Conservation (phyloP, 2,888 invertebrate species). For the Stenichneumon culpator region DNA sequence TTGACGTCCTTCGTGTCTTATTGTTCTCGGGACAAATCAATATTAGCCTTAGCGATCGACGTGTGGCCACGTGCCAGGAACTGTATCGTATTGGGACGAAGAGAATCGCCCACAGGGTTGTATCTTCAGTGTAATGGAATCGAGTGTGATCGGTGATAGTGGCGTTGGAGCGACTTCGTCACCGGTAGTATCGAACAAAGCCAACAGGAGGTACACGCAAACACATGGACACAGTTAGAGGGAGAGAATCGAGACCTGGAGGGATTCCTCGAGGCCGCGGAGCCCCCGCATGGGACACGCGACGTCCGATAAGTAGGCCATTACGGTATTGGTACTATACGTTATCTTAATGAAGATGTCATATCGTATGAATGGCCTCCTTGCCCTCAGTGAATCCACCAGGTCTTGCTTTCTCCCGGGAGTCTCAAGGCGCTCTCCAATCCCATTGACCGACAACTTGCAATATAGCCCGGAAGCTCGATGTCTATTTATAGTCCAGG, state of each 20-base stretch:
- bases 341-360: conserved; percentile 67
- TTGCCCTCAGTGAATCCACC: conserved; percentile 11
- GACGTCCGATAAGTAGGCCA: conserved; percentile 60
- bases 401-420: background rate
- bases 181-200: conserved; percentile 33
- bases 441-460: conserved; percentile 9
- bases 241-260: conserved; percentile 15
- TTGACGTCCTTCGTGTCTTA: background rate
- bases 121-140: conserved; percentile 46
- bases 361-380: conserved; percentile 56
- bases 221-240: background rate
- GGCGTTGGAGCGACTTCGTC: conserved; percentile 39
- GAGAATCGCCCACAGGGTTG: conserved; percentile 3
- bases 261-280: conserved; percentile 36
- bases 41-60: conserved; percentile 47
- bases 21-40: conserved; percentile 41
- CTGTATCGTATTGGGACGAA: background rate
- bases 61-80: conserved; percentile 39
- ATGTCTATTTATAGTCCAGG: conserved; percentile 6
- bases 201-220: background rate
- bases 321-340: conserved; percentile 56
- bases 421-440: conserved; percentile 10
- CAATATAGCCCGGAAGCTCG: background rate
- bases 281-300: conserved; percentile 37
- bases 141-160: conserved; percentile 36